These are phyloP conservation scores for Gallinago media DNA, from an alignment of 2,113 vertebrate species.

Conservation along the genomic window DNA sequence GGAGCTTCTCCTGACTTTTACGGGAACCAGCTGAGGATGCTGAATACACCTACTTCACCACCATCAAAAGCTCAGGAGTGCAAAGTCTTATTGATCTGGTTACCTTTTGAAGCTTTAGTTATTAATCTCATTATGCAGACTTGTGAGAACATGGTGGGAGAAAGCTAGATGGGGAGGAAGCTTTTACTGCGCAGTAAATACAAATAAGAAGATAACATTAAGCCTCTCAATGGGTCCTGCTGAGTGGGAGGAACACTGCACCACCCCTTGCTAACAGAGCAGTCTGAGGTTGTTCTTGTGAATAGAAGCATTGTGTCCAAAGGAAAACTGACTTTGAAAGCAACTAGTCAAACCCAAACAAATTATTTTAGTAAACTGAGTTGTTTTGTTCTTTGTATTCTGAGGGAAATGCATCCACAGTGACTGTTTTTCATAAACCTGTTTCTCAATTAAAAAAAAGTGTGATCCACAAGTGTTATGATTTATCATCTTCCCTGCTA, in stretches of 20 bases:
- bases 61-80: not conserved
- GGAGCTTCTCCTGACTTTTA: not conserved
- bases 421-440: not conserved
- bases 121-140: slow-evolving; percentile 41
- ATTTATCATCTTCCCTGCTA: not conserved
- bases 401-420: not conserved
- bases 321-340: slow-evolving; percentile 25
- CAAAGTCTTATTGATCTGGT: not conserved
- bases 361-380: slow-evolving; percentile 21
- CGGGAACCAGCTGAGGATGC: not conserved
- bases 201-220: slow-evolving; percentile 35
- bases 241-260: not conserved
- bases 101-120: slow-evolving; percentile 39
- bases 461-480: not conserved
- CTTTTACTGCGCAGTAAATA: slow-evolving; percentile 19
- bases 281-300: not conserved
- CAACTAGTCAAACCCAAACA: not conserved
- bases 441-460: not conserved
- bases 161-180: slow-evolving; percentile 17
- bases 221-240: not conserved
- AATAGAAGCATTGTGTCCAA: not conserved
- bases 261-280: not conserved
- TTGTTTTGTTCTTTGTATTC: slow-evolving; percentile 9
- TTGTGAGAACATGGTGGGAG: slow-evolving; percentile 28
- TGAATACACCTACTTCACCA: not conserved